A percentile compares a stretch with the other conserved stretches of the same genome.
Conservation (phyloP, 2,113 vertebrate species). For the Hippolais icterina region DNA sequence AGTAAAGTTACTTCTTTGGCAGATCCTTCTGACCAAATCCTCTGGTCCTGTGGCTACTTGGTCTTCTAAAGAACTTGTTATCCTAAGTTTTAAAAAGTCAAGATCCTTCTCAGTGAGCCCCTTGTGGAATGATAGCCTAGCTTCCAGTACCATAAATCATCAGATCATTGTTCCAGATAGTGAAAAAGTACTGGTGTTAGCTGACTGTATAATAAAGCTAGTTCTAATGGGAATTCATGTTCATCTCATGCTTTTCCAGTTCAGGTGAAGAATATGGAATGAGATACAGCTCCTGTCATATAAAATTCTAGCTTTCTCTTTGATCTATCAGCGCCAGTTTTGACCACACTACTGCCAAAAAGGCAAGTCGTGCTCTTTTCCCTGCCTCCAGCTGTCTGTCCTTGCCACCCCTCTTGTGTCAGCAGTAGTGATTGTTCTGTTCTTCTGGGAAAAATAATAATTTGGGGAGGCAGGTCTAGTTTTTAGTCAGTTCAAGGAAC, state of each 20-base stretch:
- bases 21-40: neutral
- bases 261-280: constrained; percentile 23
- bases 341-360: constrained; percentile 45
- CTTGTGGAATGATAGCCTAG: neutral
- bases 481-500: constrained; percentile 31
- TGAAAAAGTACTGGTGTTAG: constrained; percentile 17
- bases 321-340: constrained; percentile 33
- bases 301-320: constrained; percentile 38
- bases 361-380: constrained; percentile 21
- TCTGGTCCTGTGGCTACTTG: neutral
- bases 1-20: neutral
- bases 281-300: constrained; percentile 34
- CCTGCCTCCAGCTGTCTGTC: constrained; percentile 49
- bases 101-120: neutral
- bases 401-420: constrained; percentile 42
- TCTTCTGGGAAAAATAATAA: constrained; percentile 35
- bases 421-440: neutral
- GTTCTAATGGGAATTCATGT: constrained; percentile 45
- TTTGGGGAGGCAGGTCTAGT: neutral
- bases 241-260: constrained; percentile 30
- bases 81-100: neutral
- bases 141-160: constrained; percentile 14
- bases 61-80: neutral
- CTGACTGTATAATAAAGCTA: constrained; percentile 30
- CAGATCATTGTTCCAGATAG: constrained; percentile 33